A percentile compares a stretch with the other conserved stretches of the same genome.
These are phyloP conservation scores for Megalops atlanticus DNA, from an alignment of 2,113 vertebrate species.

Conservation along the genomic window DNA sequence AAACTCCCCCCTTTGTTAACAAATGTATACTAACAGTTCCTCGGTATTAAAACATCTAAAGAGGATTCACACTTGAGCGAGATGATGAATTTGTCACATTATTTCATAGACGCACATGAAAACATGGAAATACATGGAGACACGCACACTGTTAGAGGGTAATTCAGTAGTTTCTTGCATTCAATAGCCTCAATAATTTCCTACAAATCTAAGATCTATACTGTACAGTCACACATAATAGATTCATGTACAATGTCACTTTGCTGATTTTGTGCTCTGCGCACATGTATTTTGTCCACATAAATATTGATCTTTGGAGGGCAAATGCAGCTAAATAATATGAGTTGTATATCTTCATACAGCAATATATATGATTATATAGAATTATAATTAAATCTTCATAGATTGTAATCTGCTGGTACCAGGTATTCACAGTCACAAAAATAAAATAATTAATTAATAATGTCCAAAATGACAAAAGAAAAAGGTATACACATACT, in stretches of 20 bases:
- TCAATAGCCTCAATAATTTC: constrained; percentile 62
- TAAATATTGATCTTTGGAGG: constrained; percentile 44
- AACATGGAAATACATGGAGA: constrained; percentile 57
- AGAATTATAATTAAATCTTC: constrained; percentile 68
- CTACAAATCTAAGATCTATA: constrained; percentile 62
- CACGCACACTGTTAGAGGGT: constrained; percentile 60
- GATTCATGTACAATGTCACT: constrained; percentile 49
- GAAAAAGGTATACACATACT: constrained; percentile 61
- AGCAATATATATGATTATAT: constrained; percentile 60
- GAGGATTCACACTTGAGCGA: constrained; percentile 71
- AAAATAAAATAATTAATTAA: constrained; percentile 58
- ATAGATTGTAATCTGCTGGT: constrained; percentile 77
- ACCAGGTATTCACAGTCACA: constrained; percentile 79
- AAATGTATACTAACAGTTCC: constrained; percentile 12
- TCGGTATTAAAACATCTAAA: constrained; percentile 63
- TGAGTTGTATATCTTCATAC: constrained; percentile 69
- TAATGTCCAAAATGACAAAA: constrained; percentile 55
- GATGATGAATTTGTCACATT: constrained; percentile 70
- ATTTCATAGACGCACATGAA: too few species aligned
- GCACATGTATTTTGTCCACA: constrained; percentile 42
- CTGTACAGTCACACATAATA: constrained; percentile 59
- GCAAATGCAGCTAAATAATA: constrained; percentile 54
- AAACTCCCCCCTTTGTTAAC: constrained; percentile 18
- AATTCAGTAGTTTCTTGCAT: constrained; percentile 62
- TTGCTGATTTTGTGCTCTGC: constrained; percentile 40